Evolutionary conservation across 2,797 vertebrate species (phyloP).

Genomic region (Pangasius krempfi): DNA sequence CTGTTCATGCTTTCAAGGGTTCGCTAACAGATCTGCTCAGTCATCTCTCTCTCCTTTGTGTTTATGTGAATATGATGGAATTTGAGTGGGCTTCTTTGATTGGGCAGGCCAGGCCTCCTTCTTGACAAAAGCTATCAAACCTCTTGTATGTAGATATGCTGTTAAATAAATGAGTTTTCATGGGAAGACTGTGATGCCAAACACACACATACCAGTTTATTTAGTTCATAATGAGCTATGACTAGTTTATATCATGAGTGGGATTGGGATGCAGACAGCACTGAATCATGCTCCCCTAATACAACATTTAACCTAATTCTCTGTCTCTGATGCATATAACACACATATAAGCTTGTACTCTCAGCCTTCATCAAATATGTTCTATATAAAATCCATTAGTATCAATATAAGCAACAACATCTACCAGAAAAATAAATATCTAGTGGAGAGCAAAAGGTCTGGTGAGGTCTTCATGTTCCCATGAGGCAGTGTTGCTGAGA

Average conservation of each 20-base stretch:
- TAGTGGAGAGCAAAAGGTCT: neutral
- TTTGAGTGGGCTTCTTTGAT: slow-evolving; percentile 5
- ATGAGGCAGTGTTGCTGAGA: slow-evolving; percentile 16
- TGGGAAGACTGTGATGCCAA: neutral
- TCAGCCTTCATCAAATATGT: neutral
- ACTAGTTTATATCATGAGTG: neutral
- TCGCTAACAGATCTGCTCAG: neutral
- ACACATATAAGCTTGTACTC: neutral
- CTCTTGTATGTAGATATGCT: neutral
- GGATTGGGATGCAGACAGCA: neutral
- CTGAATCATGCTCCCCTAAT: neutral
- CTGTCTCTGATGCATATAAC: neutral
- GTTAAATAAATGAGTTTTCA: neutral
- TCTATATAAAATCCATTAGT: neutral
- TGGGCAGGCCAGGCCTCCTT: neutral
- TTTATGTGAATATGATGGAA: slow-evolving; percentile 14
- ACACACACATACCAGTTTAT: slow-evolving; percentile 4
- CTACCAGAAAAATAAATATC: neutral
- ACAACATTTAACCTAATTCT: neutral
- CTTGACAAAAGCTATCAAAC: neutral
- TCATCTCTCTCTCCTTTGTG: neutral
- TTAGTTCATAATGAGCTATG: neutral
- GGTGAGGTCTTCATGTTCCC: slow-evolving; percentile 19
- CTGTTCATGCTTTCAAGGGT: neutral
- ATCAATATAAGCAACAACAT: neutral